Evolutionary conservation across 2,797 vertebrate species (phyloP), one percentile per base, ranked within the genome.

Genomic region (Bovichtus diacanthus): DNA sequence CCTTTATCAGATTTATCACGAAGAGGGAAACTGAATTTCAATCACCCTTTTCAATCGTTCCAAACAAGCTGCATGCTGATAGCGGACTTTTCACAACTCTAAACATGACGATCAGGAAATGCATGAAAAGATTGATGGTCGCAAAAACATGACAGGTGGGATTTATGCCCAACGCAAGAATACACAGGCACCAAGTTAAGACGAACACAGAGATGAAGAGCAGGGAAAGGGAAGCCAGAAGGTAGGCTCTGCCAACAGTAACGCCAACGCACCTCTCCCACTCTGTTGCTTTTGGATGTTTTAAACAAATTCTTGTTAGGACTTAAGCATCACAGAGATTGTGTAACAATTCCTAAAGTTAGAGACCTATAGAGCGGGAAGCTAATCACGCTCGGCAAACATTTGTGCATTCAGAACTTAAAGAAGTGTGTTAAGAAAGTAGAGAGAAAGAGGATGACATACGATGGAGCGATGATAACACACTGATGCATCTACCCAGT

Each of bases 251-350:
- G 56, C 79, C 74, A 71, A 4, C 70, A 6, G 31, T 2, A 18
- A 21, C 36, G 0, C 15, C 38, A 2, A 53, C 11, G 1, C 27
- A 9, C 16, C 23, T 27, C 15, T 18, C 31, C 21, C 49, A 0
- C 11, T 41, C 25, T 70, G 56, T 74, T 72, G 51, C 21, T 38
- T 68, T 71, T 74, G 63, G 62, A 29, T 15, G 53, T 34, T 64
- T 53, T 60, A 25, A n/a, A 38, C 13, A 50, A 34, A 21, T 25
- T 27, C n/a, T 36, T 31, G n/a, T 27, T 15, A 9, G 4, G 27
- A 27, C 15, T 21, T 4, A 1, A 49, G 44, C 31, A 36, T 25
- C 5, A 13, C 53, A 18, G 27, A 25, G 64, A 41, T 63, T 44
- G 34, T 2, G 0, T 25, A 25, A 56, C 16, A 69, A 71, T 59